phyloP scores from a whole-genome alignment of 2,113 vertebrate genomes.

The Cyanoramphus novaezelandiae region DNA sequence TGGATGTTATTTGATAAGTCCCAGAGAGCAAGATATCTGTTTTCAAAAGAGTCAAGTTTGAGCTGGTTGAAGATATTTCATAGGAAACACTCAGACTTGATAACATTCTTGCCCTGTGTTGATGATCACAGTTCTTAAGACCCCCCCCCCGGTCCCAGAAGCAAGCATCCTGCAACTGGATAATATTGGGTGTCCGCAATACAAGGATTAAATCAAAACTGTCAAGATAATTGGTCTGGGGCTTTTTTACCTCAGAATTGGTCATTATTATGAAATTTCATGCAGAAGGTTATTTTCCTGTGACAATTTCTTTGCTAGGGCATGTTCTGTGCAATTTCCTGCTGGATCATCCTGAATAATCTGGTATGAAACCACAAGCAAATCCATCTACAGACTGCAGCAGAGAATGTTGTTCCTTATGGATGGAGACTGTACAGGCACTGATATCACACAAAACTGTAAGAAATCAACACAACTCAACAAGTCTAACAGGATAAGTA shows the following conservation, averaged over 20 bases:
- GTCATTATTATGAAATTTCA: not conserved
- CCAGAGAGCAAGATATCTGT: not conserved
- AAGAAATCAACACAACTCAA: not conserved
- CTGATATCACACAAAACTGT: rapidly evolving
- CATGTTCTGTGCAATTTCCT: not conserved
- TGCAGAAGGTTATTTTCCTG: not conserved
- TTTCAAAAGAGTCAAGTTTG: not conserved
- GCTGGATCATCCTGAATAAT: not conserved
- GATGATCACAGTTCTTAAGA: not conserved
- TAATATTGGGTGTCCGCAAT: rapidly evolving
- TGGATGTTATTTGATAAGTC: not conserved
- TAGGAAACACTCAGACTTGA: not conserved
- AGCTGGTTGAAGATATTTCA: not conserved
- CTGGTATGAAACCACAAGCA: not conserved
- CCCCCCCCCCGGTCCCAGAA: not conserved
- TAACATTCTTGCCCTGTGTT: not conserved
- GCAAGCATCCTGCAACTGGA: not conserved
- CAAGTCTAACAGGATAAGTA: not conserved
- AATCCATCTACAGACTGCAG: not conserved
- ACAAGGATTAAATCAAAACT: not conserved
- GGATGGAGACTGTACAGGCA: not conserved
- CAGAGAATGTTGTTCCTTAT: not conserved
- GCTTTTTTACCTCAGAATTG: not conserved
- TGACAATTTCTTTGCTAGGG: not conserved
- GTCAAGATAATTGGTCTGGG: not conserved